These are phyloP conservation scores for Scaptomyza tumidula DNA, from an alignment of 2,888 invertebrate species.

Conservation along the genomic window DNA sequence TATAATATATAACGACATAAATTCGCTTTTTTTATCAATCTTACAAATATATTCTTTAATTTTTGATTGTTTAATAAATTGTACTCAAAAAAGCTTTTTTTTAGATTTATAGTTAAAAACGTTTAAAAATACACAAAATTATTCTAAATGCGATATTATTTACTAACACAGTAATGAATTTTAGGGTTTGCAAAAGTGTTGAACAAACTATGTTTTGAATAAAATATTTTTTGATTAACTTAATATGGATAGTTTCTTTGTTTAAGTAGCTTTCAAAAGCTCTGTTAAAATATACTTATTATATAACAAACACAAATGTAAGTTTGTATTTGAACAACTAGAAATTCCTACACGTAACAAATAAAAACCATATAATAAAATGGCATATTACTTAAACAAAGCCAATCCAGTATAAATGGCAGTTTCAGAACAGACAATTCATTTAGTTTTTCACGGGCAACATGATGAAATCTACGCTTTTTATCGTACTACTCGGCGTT, in stretches of 20 bases:
- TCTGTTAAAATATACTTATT: no score
- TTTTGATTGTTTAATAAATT: no score
- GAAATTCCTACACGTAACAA: neutral
- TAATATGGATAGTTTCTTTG: neutral
- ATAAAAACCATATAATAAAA: neutral
- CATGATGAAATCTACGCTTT: constrained; percentile 20
- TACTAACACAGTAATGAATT: no score
- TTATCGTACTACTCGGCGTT: constrained; percentile 10
- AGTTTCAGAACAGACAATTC: neutral
- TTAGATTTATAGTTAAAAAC: no score
- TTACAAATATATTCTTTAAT: no score
- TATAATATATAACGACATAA: no score
- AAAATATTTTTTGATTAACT: neutral
- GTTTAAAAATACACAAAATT: no score
- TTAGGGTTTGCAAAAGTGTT: no score
- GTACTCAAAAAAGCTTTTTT: no score
- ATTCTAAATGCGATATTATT: no score
- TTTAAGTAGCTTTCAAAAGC: neutral
- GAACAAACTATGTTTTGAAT: no score
- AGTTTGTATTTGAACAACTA: neutral
- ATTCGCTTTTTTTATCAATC: no score
- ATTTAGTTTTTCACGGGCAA: constrained; percentile 9
- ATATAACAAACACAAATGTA: neutral
- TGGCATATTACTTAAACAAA: constrained; percentile 9
- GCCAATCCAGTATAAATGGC: constrained; percentile 20